These are phyloP conservation scores for Misgurnus anguillicaudatus DNA, from an alignment of 2,113 vertebrate genomes.

Conservation along the genomic window DNA sequence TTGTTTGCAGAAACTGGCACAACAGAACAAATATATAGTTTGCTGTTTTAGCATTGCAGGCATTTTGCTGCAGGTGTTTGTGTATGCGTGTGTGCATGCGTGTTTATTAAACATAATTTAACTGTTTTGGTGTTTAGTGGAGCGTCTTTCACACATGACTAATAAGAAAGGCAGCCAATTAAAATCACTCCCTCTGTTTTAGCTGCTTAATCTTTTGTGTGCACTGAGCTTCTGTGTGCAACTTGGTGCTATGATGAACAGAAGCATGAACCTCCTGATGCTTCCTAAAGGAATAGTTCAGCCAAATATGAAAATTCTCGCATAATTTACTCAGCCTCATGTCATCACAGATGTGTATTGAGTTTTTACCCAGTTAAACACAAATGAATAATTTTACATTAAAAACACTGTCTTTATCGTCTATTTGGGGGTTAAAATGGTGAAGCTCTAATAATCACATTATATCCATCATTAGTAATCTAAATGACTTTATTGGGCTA, in stretches of 20 bases:
- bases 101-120: slow-evolving; percentile 4
- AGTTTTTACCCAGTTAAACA: no score
- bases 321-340: no score
- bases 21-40: not conserved
- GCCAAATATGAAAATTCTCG: no score
- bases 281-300: no score
- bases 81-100: not conserved
- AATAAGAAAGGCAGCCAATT: slow-evolving; percentile 1
- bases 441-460: no score
- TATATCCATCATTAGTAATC: no score
- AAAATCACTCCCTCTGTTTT: not conserved
- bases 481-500: no score
- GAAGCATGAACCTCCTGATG: not conserved
- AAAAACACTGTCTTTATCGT: no score
- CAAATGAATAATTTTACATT: no score
- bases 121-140: slow-evolving; percentile 1
- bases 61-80: not conserved
- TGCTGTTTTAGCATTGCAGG: not conserved
- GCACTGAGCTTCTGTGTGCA: not conserved
- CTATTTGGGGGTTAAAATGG: no score
- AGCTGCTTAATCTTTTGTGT: not conserved
- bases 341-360: no score
- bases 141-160: slow-evolving; percentile 13
- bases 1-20: not conserved
- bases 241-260: no score